These are phyloP conservation scores for Yponomeuta evonymella DNA, from an alignment of 2,888 invertebrate genomes.

Conservation along the genomic window DNA sequence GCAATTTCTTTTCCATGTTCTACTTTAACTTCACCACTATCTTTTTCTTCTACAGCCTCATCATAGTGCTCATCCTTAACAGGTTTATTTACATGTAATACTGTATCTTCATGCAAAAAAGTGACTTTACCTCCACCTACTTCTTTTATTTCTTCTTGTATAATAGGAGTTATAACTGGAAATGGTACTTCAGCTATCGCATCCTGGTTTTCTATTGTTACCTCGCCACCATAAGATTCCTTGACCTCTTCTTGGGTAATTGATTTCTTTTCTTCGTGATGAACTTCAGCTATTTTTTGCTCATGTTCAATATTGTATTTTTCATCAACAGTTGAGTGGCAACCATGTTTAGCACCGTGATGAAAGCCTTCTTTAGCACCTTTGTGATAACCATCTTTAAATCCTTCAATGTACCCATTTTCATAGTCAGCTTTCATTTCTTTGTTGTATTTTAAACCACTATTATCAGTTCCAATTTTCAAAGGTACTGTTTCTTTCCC, in stretches of 20 bases:
- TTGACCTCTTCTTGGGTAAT: neutral
- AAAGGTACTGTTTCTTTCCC: neutral
- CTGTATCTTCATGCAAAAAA: neutral
- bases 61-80: neutral
- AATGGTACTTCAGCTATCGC: neutral
- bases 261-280: no score
- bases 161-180: neutral
- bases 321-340: neutral
- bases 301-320: neutral
- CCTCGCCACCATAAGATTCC: neutral
- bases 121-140: neutral
- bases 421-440: neutral
- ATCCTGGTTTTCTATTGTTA: neutral
- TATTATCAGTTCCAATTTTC: neutral
- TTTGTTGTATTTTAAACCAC: neutral
- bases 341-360: neutral
- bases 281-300: no score
- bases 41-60: neutral
- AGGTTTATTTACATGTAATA: neutral
- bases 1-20: neutral
- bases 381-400: neutral
- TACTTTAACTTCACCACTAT: neutral
- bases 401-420: neutral
- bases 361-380: neutral
- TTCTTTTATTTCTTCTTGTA: neutral